Conservation (phyloP, 1,140 invertebrate genomes). For the Hylaeus volcanicus region DNA sequence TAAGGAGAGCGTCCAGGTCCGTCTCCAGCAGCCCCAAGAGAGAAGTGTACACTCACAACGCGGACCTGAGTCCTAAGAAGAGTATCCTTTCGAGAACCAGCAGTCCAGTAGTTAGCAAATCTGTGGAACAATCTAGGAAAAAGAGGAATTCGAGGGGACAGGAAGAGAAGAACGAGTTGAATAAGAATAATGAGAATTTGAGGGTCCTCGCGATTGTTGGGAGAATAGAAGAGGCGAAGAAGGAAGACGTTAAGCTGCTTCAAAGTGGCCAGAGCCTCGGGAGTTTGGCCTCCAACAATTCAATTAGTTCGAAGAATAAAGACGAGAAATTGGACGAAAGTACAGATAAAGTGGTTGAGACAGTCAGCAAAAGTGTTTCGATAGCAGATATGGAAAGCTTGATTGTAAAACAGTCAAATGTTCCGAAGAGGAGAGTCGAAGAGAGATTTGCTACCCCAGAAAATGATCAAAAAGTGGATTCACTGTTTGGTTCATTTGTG, state of each 20-base stretch:
- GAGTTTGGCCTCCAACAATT: no score
- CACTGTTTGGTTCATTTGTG: constrained; percentile 7
- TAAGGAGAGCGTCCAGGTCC: constrained; percentile 38
- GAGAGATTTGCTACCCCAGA: neutral
- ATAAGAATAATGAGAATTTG: neutral
- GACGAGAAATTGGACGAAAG: neutral
- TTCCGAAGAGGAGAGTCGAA: neutral
- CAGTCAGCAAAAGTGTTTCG: neutral
- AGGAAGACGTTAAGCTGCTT: constrained; percentile 8
- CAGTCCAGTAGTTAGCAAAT: neutral
- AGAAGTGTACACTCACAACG: constrained; percentile 71
- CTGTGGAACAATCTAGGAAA: constrained; percentile 17
- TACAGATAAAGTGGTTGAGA: neutral
- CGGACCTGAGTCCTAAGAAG: constrained; percentile 75
- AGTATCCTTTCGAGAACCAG: constrained; percentile 69
- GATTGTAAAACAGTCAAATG: neutral
- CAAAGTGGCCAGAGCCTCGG: neutral
- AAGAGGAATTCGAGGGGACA: constrained; percentile 8
- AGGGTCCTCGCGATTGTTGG: neutral
- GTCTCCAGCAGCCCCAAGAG: constrained; percentile 76
- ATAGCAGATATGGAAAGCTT: neutral
- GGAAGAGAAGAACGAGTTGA: neutral
- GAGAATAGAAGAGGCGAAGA: neutral
- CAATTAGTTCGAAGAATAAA: neutral
- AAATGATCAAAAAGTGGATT: neutral